Evolutionary conservation across 2,113 vertebrate genomes (phyloP).

Genomic region (Tragelaphus buxtoni): DNA sequence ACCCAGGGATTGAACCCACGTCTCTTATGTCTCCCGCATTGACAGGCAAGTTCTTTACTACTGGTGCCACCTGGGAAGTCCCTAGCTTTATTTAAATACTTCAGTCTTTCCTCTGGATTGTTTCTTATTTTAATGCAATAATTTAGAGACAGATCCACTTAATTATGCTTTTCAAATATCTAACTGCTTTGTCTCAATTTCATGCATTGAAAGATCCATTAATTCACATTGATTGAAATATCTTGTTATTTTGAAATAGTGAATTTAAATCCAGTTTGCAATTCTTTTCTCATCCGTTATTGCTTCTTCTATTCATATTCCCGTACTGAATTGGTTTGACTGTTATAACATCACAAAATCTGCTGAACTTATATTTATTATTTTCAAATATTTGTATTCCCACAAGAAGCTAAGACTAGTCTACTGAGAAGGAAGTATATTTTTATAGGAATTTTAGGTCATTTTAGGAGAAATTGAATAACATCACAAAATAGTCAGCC

Average conservation of each 20-base stretch:
- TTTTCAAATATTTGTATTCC: no score
- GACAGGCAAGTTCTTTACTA: neutral
- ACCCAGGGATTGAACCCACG: neutral
- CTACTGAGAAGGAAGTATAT: no score
- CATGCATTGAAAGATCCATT: neutral
- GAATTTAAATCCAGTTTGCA: neutral
- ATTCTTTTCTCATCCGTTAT: no score
- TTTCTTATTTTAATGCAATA: neutral
- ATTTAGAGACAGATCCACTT: neutral
- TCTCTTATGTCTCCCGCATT: neutral
- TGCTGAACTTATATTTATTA: no score
- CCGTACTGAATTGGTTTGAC: no score
- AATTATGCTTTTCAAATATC: slow-evolving; percentile 25
- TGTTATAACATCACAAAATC: no score
- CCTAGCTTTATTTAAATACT: neutral
- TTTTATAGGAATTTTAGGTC: no score
- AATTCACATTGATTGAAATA: neutral
- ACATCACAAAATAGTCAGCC: no score
- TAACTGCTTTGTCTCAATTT: neutral
- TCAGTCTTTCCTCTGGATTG: neutral
- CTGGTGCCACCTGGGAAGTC: neutral
- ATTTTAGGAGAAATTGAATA: no score
- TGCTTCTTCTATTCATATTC: no score
- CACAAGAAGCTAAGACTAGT: no score
- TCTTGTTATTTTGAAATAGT: neutral